phyloP scores from a whole-genome alignment of 92 coral and sea anemone species.

The Blastomussa wellsi region DNA sequence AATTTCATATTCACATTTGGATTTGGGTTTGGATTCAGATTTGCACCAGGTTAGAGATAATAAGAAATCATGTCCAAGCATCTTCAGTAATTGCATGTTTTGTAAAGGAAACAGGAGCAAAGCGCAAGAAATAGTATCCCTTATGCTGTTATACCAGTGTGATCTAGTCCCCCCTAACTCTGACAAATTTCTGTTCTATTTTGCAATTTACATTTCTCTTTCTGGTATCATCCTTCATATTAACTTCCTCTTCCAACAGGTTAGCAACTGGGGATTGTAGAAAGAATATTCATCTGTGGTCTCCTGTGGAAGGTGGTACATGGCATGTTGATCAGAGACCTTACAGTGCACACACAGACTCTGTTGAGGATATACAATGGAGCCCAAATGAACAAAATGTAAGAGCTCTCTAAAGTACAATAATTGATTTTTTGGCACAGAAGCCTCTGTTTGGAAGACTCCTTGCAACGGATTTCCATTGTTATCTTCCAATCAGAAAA shows the following conservation, averaged over 20 bases:
- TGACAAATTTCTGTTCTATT: no score
- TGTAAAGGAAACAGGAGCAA: no score
- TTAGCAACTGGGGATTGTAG: slow-evolving; percentile 93
- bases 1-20: no score
- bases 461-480: no score
- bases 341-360: slow-evolving; percentile 83
- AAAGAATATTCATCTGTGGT: slow-evolving; percentile 88
- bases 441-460: neutral
- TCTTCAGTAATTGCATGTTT: no score
- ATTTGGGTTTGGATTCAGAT: no score
- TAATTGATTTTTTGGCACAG: neutral
- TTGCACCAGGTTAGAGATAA: no score
- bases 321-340: slow-evolving; percentile 99
- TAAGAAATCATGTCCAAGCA: no score
- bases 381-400: slow-evolving; percentile 97
- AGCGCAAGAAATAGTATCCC: no score
- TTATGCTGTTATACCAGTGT: no score
- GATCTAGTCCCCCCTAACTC: no score
- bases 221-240: neutral
- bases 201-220: neutral
- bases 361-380: slow-evolving; percentile 98
- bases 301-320: slow-evolving; percentile 81
- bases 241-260: slow-evolving; percentile 35
- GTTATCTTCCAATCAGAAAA: no score
- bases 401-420: neutral